Evolutionary conservation across 2,797 vertebrate genomes (phyloP).

Genomic region (Sebastiscus tertius): DNA sequence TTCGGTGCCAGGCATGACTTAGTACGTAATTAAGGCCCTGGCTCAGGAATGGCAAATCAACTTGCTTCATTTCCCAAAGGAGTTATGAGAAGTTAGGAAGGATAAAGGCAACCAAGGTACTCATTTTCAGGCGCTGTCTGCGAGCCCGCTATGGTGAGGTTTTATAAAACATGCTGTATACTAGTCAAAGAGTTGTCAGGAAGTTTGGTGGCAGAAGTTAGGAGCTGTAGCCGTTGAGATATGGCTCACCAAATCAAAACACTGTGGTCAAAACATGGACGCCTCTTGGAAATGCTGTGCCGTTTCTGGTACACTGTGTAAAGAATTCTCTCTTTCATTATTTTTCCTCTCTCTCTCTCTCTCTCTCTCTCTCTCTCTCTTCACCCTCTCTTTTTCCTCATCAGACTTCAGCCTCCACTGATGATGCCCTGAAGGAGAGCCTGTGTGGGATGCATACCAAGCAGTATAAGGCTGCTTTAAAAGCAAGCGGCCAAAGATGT

Average conservation of each 20-base stretch:
- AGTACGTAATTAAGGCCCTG: conserved; percentile 83
- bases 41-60: conserved; percentile 82
- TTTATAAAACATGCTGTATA: conserved; percentile 22
- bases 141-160: conserved; percentile 13
- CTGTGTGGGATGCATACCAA: conserved; percentile 81
- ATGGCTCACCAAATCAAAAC: conserved; percentile 68
- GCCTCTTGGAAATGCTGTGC: conserved; percentile 57
- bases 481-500: conserved; percentile 73
- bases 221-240: conserved; percentile 52
- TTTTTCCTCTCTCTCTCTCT: not conserved
- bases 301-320: conserved; percentile 53
- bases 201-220: conserved; percentile 54
- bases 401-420: conserved; percentile 80
- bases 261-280: conserved; percentile 65
- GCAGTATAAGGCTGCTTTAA: conserved; percentile 67
- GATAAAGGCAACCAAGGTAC: conserved; percentile 73
- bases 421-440: conserved; percentile 82
- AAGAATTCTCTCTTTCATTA: conserved; percentile 60
- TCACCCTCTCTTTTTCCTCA: conserved; percentile 74
- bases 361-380: conserved; percentile 21
- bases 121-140: conserved; percentile 44
- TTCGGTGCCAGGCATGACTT: conserved; percentile 84
- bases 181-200: not conserved
- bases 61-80: conserved; percentile 76
- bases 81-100: conserved; percentile 76